Evolutionary conservation across 2,888 invertebrate species (phyloP).

Genomic region (Eupithecia subfuscata): DNA sequence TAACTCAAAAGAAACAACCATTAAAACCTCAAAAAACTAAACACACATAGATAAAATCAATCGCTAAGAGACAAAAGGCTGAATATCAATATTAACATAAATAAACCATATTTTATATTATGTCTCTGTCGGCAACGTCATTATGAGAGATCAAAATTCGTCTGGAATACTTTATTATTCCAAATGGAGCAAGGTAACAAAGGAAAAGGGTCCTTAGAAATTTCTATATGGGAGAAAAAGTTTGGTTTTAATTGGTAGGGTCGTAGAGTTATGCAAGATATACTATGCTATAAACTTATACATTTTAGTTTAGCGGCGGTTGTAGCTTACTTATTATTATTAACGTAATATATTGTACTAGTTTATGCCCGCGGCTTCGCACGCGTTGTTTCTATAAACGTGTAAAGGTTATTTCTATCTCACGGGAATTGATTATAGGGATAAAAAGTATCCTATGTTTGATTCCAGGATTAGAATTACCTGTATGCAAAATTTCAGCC

Average conservation of each 20-base stretch:
- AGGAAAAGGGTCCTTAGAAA: slow-evolving; percentile 29
- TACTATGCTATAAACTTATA: background rate
- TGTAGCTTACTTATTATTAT: no score
- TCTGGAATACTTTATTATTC: slow-evolving; percentile 28
- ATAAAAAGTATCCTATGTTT: no score
- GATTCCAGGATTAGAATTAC: no score
- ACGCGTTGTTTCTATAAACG: no score
- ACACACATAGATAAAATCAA: slow-evolving; percentile 33
- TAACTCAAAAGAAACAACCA: slow-evolving; percentile 21
- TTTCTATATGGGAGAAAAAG: slow-evolving; percentile 37
- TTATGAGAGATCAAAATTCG: slow-evolving; percentile 42
- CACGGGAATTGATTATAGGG: no score
- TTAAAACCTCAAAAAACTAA: slow-evolving; percentile 31
- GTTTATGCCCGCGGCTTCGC: no score
- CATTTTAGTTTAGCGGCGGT: no score
- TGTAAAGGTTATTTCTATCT: no score
- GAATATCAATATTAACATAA: slow-evolving; percentile 41
- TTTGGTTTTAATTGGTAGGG: slow-evolving; percentile 37
- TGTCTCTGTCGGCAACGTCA: slow-evolving; percentile 42
- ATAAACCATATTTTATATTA: slow-evolving; percentile 43
- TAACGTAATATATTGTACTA: no score
- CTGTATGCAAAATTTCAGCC: no score
- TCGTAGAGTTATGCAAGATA: slow-evolving; percentile 19
- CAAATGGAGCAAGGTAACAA: slow-evolving; percentile 35
- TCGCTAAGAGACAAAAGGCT: slow-evolving; percentile 38